Base-by-base conservation (phyloP, 2,888 invertebrate species). In the Leptinotarsa juncta region DNA sequence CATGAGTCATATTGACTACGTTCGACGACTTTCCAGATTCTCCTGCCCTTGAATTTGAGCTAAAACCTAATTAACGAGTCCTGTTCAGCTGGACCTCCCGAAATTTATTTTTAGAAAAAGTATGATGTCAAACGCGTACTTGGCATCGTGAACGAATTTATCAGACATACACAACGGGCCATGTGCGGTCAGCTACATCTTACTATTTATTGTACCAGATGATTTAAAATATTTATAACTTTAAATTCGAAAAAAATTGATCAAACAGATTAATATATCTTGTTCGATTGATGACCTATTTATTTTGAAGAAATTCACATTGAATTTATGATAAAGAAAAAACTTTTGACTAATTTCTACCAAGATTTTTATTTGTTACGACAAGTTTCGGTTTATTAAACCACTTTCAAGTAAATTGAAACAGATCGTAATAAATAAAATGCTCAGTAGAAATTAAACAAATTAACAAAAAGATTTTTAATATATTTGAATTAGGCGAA, bases 81-180 rank as follows among this genome's bases (percentile, higher is more conserved):
- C n/a, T 48, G 69, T 57, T 49, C 48, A 20, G 42, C 57, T 57
- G 55, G 53, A 67, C 62, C 60, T 65, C 67, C 62, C 67, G 65
- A 74, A 67, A 71, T 57, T 26, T 74, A 74, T 74, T 74, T 74
- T 74, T 74, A 74, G 74, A 65, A 65, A 71, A 68, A 71, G 51
- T 68, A 68, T 74, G 74, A 71, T 71, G 74, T 74, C 67, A 68
- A 68, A 68, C 62, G 53, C 66, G 62, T 66, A 68, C 65, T 74
- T 71, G 74, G 71, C 62, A 70, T n/a, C 65, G 53, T 66, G 65
- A 70, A 26, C 73, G 65, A 70, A 55, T 57, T 57, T 18, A 68
- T 68, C 65, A 51, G 65, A 67, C 68, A 65, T 72, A 65, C 48
- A 67, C 53, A 20, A 60, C 68, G 20, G 72, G 55, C 68, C 62